Percentiles rank a stretch among this genome's conserved stretches.
Conservation (phyloP, 2,888 invertebrate genomes). For the Lagria hirta region DNA sequence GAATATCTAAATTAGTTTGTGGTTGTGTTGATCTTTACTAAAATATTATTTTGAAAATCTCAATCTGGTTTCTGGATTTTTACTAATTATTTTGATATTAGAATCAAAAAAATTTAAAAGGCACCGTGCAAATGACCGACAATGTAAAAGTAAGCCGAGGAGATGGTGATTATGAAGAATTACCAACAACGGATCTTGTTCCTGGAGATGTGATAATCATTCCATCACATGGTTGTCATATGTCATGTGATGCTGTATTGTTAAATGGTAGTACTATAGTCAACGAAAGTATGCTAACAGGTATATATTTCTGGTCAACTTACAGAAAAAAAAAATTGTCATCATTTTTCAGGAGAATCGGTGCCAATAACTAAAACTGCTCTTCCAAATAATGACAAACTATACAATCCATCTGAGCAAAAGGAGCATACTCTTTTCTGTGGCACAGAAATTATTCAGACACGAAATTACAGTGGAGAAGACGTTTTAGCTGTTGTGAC, state of each 20-base stretch:
- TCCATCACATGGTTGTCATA: conserved; percentile 78
- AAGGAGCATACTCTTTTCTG: conserved; percentile 84
- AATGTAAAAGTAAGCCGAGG: conserved; percentile 66
- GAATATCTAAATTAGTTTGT: too few species aligned
- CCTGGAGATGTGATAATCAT: conserved; percentile 89
- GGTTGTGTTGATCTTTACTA: neutral
- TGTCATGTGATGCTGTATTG: conserved; percentile 91
- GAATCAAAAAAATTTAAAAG: conserved; percentile 87
- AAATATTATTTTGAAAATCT: conserved; percentile 3
- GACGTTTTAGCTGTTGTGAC: conserved; percentile 67
- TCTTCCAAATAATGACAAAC: conserved; percentile 66
- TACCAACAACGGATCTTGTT: conserved; percentile 74
- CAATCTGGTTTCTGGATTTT: neutral
- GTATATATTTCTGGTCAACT: too few species aligned
- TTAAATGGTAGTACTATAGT: conserved; percentile 84
- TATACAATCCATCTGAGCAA: conserved; percentile 81
- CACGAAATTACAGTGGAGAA: conserved; percentile 61
- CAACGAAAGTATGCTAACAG: conserved; percentile 95
- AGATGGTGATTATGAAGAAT: conserved; percentile 54
- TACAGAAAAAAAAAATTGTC: conserved; percentile 1
- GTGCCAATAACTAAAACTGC: conserved; percentile 76
- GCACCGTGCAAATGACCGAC: conserved; percentile 77
- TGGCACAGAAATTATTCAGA: conserved; percentile 89
- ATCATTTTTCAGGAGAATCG: conserved; percentile 41
- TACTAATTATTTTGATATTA: conserved; percentile 49